A percentile compares a stretch with the other conserved stretches of the same genome.
These are phyloP conservation scores for Vanessa cardui DNA, from an alignment of 2,888 invertebrate species.

Conservation along the genomic window DNA sequence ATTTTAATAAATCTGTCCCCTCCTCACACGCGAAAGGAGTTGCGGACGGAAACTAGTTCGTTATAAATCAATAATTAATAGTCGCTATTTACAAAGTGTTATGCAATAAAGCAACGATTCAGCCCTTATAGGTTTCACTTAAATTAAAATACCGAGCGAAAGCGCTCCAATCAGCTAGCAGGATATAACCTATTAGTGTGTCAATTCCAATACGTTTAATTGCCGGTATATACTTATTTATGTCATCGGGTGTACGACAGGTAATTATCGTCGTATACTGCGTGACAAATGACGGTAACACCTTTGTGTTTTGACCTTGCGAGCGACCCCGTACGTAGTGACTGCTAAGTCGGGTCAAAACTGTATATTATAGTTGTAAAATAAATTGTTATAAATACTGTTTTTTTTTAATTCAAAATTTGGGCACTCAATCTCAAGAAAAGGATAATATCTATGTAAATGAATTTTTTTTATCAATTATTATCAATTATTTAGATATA, in stretches of 20 bases:
- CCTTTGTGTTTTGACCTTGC: constrained; percentile 53
- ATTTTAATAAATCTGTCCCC: too few relatives aligned
- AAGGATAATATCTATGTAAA: too few relatives aligned
- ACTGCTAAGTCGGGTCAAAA: constrained; percentile 36
- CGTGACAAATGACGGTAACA: constrained; percentile 52
- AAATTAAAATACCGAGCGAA: constrained; percentile 46
- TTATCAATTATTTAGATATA: too few relatives aligned
- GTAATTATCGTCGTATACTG: constrained; percentile 48
- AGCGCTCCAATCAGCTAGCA: constrained; percentile 41
- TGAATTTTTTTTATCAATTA: too few relatives aligned
- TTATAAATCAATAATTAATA: background rate
- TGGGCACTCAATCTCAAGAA: too few relatives aligned
- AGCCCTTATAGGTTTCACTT: constrained; percentile 31
- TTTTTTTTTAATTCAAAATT: background rate
- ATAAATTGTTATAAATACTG: background rate
- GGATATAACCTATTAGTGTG: constrained; percentile 48
- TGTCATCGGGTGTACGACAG: constrained; percentile 48
- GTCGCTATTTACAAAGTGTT: background rate
- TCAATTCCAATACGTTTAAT: constrained; percentile 36
- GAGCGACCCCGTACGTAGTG: constrained; percentile 45
- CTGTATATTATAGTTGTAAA: constrained; percentile 19
- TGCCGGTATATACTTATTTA: constrained; percentile 45
- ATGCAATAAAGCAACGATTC: constrained; percentile 3
- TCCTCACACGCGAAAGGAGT: too few relatives aligned
- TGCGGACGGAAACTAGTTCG: too few relatives aligned